Conservation (phyloP, 23 tunicate species). For the Trididemnum miniatum region DNA sequence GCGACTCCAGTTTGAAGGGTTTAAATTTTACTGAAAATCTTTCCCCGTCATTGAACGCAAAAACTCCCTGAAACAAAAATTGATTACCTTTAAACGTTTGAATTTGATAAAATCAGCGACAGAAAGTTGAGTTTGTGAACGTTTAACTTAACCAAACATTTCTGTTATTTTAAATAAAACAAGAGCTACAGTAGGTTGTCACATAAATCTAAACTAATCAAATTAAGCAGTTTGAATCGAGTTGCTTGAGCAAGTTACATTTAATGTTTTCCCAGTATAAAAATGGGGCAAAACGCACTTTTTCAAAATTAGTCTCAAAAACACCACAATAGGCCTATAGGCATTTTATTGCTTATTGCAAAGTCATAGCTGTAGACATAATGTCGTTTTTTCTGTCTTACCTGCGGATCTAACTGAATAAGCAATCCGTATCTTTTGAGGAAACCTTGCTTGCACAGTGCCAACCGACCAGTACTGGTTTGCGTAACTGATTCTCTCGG, state of each 20-base stretch:
- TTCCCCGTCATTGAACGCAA: slow-evolving; percentile 45
- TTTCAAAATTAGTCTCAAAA: no score
- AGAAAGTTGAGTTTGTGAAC: no score
- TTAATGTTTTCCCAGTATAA: no score
- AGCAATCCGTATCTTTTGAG: slow-evolving; percentile 47
- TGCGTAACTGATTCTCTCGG: slow-evolving; percentile 40
- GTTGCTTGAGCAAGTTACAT: no score
- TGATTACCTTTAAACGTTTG: no score
- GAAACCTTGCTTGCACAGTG: slow-evolving; percentile 54
- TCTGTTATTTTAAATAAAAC: no score
- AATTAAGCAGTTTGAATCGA: no score
- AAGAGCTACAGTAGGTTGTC: no score
- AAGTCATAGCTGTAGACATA: background rate
- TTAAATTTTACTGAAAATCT: slow-evolving; percentile 50
- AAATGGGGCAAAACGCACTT: background rate
- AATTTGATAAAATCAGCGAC: no score
- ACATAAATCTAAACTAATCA: no score
- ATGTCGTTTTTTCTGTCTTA: background rate
- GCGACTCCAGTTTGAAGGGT: slow-evolving; percentile 62
- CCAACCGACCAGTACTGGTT: slow-evolving; percentile 29
- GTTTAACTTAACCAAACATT: no score
- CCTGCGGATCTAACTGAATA: slow-evolving; percentile 31
- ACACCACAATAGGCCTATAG: no score
- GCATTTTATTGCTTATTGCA: background rate
- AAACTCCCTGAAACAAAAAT: slow-evolving; percentile 44